A percentile compares a stretch with the other conserved stretches of the same genome.
Conservation (phyloP, 2,888 invertebrate species). For the Eutolmus rufibarbis region DNA sequence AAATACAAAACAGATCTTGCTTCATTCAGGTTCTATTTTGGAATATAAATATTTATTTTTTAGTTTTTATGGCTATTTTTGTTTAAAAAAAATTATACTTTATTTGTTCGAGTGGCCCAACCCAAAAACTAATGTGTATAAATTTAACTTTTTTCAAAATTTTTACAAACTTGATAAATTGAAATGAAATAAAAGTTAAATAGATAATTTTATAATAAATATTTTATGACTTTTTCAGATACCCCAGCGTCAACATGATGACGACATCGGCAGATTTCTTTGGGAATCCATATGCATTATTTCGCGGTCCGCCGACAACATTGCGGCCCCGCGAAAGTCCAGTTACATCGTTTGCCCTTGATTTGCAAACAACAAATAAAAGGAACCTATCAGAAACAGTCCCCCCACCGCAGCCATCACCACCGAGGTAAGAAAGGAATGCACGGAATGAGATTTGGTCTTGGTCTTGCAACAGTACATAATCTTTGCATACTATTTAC, state of each 20-base stretch:
- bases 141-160: too few relatives aligned
- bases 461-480: slow-evolving; percentile 11
- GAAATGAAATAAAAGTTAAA: too few relatives aligned
- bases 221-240: slow-evolving; percentile 45
- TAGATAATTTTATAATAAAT: background rate
- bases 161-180: too few relatives aligned
- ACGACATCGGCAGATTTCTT: slow-evolving; percentile 61
- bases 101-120: too few relatives aligned
- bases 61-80: too few relatives aligned
- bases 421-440: slow-evolving; percentile 58
- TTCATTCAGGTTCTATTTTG: too few relatives aligned
- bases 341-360: slow-evolving; percentile 56
- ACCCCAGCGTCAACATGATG: slow-evolving; percentile 57
- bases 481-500: background rate
- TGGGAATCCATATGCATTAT: slow-evolving; percentile 60
- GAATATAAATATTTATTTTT: too few relatives aligned
- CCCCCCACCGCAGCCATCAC: slow-evolving; percentile 57
- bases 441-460: slow-evolving; percentile 11
- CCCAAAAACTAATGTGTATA: too few relatives aligned
- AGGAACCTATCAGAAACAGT: slow-evolving; percentile 56
- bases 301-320: slow-evolving; percentile 59
- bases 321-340: slow-evolving; percentile 59
- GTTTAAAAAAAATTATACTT: too few relatives aligned
- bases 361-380: slow-evolving; percentile 60
- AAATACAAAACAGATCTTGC: too few relatives aligned